phyloP scores from a whole-genome alignment of 2,797 vertebrate genomes.

The Arctocebus calabarensis region DNA sequence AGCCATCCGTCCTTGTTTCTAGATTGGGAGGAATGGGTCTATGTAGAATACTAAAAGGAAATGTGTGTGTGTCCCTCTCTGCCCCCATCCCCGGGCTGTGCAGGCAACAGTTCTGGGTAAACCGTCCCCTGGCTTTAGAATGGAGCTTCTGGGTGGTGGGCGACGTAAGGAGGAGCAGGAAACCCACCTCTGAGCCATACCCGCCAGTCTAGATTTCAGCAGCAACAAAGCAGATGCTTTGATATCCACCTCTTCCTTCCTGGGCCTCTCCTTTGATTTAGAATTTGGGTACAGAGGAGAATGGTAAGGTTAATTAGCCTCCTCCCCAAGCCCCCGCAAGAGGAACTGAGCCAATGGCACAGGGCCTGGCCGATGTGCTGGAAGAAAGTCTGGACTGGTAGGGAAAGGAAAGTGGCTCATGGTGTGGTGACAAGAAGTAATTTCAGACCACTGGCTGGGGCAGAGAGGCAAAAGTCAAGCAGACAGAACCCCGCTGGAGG shows the following conservation, averaged over 20 bases:
- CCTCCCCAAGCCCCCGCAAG: not conserved
- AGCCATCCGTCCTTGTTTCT: not conserved
- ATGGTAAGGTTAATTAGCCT: not conserved
- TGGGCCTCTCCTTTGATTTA: not conserved
- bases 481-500: not conserved
- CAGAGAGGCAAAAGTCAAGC: not conserved
- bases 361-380: not conserved
- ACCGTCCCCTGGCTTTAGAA: not conserved
- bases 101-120: not conserved
- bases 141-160: accelerated
- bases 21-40: not conserved
- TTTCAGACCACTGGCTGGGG: not conserved
- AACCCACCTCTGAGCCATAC: not conserved
- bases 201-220: not conserved
- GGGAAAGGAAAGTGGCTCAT: not conserved
- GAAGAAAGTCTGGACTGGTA: not conserved
- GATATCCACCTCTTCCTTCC: not conserved
- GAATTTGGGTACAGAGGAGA: not conserved
- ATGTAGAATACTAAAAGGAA: not conserved
- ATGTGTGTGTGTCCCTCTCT: not conserved
- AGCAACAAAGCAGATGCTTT: not conserved
- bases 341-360: not conserved
- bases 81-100: not conserved
- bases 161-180: not conserved
- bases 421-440: not conserved